These are phyloP conservation scores for Hyperoodon ampullatus DNA, from an alignment of 2,113 vertebrate species.

Conservation along the genomic window DNA sequence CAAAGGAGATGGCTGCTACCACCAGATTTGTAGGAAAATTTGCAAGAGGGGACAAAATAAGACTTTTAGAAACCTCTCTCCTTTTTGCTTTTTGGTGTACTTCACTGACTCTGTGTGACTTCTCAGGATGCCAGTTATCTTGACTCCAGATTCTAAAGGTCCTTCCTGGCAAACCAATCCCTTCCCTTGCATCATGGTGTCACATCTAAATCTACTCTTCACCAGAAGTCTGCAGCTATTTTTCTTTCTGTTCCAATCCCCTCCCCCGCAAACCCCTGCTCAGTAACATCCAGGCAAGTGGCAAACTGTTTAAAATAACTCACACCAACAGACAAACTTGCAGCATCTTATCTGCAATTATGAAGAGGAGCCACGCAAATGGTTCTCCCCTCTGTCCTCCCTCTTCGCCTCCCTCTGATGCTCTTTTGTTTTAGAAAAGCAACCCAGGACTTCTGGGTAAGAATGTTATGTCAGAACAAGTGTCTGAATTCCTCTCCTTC, in stretches of 20 bases:
- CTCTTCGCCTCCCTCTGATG: not conserved
- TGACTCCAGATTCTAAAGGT: not conserved
- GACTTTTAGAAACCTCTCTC: not conserved
- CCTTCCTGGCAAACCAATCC: not conserved
- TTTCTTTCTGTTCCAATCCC: not conserved
- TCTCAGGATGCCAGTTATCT: not conserved
- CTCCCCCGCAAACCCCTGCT: not conserved
- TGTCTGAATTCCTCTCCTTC: constrained; percentile 56
- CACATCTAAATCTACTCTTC: not conserved
- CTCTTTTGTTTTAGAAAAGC: constrained; percentile 58
- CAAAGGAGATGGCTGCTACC: not conserved
- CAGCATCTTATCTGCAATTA: not conserved
- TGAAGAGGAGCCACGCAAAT: not conserved
- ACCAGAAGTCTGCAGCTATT: not conserved
- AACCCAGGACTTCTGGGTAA: constrained; percentile 32
- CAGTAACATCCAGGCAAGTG: not conserved
- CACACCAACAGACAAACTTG: not conserved
- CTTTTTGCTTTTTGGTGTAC: not conserved
- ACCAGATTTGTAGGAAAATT: not conserved
- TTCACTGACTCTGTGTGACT: not conserved
- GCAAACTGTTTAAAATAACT: constrained; percentile 44
- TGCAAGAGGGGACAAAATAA: not conserved
- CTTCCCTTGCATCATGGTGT: accelerated
- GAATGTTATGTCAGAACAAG: constrained; percentile 69
- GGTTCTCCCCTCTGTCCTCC: not conserved